These are phyloP conservation scores for Oxycera nigricornis DNA, from an alignment of 2,888 invertebrate genomes.

Conservation along the genomic window DNA sequence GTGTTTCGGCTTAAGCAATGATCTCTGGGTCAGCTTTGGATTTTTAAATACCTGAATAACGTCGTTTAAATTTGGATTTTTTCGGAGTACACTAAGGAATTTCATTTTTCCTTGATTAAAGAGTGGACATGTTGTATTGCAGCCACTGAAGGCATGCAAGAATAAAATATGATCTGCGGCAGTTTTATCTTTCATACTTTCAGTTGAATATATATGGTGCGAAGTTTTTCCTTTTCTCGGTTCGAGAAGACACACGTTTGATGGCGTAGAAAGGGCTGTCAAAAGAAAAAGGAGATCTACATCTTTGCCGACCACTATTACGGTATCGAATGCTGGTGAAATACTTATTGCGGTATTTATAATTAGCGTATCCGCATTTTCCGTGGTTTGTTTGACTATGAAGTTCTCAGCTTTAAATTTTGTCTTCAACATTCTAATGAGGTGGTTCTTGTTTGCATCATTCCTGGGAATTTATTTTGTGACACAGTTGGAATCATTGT, in stretches of 20 bases:
- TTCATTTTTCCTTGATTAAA: not conserved
- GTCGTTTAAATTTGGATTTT: not conserved
- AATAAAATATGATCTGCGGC: no score
- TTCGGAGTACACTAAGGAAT: not conserved
- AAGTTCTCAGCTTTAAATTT: no score
- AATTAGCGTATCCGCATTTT: slow-evolving; percentile 30
- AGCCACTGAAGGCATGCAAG: no score
- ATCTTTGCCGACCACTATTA: slow-evolving; percentile 24
- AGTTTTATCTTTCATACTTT: no score
- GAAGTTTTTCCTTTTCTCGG: no score
- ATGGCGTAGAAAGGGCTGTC: not conserved
- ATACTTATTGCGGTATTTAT: slow-evolving; percentile 33
- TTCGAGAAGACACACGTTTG: no score
- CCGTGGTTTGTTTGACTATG: slow-evolving; percentile 32
- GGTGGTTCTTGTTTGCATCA: not conserved
- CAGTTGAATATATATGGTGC: no score
- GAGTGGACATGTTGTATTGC: no score
- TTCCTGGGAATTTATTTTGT: not conserved
- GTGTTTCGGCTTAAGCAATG: not conserved
- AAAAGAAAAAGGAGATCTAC: slow-evolving; percentile 22
- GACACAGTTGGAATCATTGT: not conserved
- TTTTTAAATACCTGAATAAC: not conserved
- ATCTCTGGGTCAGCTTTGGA: not conserved
- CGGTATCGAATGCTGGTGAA: slow-evolving; percentile 2
- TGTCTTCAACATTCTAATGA: not conserved